Percentiles rank a stretch among this genome's conserved stretches.
Conservation (phyloP, 2,797 vertebrate species). For the Clarias laeviceps region DNA sequence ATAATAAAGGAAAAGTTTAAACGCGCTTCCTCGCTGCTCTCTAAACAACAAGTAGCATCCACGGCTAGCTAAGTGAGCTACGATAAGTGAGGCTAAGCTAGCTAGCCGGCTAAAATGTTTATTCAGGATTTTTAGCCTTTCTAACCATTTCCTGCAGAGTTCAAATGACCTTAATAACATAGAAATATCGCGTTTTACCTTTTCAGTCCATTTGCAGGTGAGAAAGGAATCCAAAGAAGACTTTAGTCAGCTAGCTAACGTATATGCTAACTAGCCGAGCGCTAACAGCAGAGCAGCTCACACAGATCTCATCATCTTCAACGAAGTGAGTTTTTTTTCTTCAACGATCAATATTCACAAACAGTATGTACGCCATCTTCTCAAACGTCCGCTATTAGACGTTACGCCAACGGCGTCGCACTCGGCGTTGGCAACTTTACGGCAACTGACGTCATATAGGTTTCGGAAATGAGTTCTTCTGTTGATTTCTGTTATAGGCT, state of each 20-base stretch:
- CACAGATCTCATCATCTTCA: slow-evolving; percentile 32
- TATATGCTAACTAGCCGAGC: slow-evolving; percentile 53
- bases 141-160: background rate
- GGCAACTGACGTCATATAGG: background rate
- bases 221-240: slow-evolving; percentile 56
- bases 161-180: background rate
- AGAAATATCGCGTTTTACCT: background rate
- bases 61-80: background rate
- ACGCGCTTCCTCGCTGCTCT: background rate
- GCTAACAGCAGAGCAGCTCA: slow-evolving; percentile 35
- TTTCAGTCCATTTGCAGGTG: slow-evolving; percentile 57
- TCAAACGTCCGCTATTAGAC: background rate
- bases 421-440: background rate
- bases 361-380: background rate
- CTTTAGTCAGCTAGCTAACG: slow-evolving; percentile 63
- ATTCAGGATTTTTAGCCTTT: too few relatives aligned
- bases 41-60: slow-evolving; percentile 35
- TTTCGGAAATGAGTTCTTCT: slow-evolving; percentile 7
- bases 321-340: background rate
- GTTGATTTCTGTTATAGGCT: background rate
- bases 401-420: background rate
- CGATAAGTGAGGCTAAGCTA: background rate
- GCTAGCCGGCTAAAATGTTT: slow-evolving; percentile 12
- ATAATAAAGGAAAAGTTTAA: background rate
- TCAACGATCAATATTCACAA: slow-evolving; percentile 41